Base-by-base conservation (phyloP, 2,888 invertebrate species). In the Gasteruption jaculator region DNA sequence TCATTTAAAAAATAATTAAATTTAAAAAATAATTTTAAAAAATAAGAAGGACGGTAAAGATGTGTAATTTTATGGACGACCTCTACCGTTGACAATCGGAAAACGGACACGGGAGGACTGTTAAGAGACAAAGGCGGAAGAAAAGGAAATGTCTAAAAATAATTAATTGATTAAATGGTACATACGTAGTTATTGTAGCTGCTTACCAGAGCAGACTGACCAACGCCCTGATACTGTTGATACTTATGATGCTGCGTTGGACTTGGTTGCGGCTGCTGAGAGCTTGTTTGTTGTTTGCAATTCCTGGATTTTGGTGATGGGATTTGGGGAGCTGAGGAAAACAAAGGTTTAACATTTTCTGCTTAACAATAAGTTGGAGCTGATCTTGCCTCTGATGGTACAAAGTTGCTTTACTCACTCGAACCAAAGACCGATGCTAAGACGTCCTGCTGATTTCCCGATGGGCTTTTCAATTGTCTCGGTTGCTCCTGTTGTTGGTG, bases 281-380 rank as follows among this genome's bases (percentile, higher is more conserved):
- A 66, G 20, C 68, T 58, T 5, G 67, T 57, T 37, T 74, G 76
- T 50, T 76, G 77, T 51, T 76, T 77, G 50, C 68, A 71, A 45
- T 73, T 74, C 56, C 76, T 71, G 25, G 76, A 76, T 61, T 78
- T 78, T 34, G 78, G 78, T n/a, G 78, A 78, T 36, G 77, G 74
- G 56, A 77, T 77, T 66, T 77, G 77, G 20, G 76, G 68, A 25
- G 74, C 77, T 76, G 46, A 26, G n/a, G n/a, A n/a, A n/a, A n/a
- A n/a, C n/a, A n/a, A n/a, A n/a, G 10, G 30, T 27, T 27, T 27
- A 27, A 27, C 12, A 27, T n/a, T 27, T 8, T n/a, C n/a, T n/a
- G n/a, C n/a, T n/a, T n/a, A n/a, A n/a, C n/a, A n/a, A n/a, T n/a
- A n/a, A n/a, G n/a, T n/a, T n/a, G n/a, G n/a, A n/a, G n/a, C n/a